These are phyloP conservation scores for Podarcis siculus DNA, from an alignment of 2,797 vertebrate genomes.

Conservation along the genomic window DNA sequence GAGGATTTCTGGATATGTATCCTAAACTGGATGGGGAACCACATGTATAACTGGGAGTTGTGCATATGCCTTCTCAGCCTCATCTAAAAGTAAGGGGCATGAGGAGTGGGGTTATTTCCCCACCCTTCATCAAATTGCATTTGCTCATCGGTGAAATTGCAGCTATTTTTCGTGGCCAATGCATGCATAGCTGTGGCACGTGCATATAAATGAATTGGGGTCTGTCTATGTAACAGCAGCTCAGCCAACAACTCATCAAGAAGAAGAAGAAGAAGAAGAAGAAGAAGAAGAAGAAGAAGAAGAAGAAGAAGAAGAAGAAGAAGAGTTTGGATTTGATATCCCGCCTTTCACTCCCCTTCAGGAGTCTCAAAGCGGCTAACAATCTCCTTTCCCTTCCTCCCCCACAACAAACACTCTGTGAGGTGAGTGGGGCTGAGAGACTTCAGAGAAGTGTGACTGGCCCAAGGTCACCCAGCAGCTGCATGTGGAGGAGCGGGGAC, in stretches of 20 bases:
- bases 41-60: neutral
- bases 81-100: neutral
- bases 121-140: neutral
- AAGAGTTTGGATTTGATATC: no score
- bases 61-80: neutral
- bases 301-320: no score
- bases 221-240: neutral
- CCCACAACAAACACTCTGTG: no score
- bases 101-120: neutral
- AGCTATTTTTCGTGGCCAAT: neutral
- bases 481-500: no score
- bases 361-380: no score
- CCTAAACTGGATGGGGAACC: neutral
- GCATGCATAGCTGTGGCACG: neutral
- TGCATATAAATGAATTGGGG: neutral
- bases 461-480: no score
- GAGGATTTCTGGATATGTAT: neutral
- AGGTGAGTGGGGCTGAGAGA: no score
- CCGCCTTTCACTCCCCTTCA: no score
- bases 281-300: no score
- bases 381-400: no score
- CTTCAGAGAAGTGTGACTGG: no score
- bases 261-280: no score
- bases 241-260: neutral
- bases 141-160: neutral